phyloP scores from a whole-genome alignment of 2,113 vertebrate species.

The Syngnathoides biaculeatus region DNA sequence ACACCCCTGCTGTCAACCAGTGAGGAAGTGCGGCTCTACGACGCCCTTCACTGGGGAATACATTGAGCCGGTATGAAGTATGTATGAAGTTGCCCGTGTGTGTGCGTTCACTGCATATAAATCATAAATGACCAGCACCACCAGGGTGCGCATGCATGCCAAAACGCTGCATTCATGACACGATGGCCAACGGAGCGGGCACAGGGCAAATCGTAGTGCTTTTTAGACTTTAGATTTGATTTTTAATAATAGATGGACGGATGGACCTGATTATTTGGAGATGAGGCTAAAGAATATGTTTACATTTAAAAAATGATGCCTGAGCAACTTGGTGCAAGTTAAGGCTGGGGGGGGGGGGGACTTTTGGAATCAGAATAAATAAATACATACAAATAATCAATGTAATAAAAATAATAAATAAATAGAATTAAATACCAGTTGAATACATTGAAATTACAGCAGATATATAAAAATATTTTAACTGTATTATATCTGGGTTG shows the following conservation, averaged over 20 bases:
- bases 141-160: slow-evolving; percentile 38
- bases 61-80: slow-evolving; percentile 25
- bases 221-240: not conserved
- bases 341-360: not conserved
- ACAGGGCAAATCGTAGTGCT: slow-evolving; percentile 15
- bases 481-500: too few relatives aligned
- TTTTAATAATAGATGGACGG: not conserved
- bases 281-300: slow-evolving; percentile 39
- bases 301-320: slow-evolving; percentile 4
- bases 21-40: slow-evolving; percentile 42
- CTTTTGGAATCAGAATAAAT: too few relatives aligned
- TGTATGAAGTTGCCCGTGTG: slow-evolving; percentile 29
- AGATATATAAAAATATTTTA: too few relatives aligned
- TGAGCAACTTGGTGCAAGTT: too few relatives aligned
- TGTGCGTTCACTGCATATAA: slow-evolving; percentile 45
- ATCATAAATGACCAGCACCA: slow-evolving; percentile 57
- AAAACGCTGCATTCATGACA: slow-evolving; percentile 42
- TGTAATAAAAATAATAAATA: too few relatives aligned
- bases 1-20: slow-evolving; percentile 49
- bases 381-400: too few relatives aligned
- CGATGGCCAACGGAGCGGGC: slow-evolving; percentile 19
- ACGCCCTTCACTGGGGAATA: slow-evolving; percentile 45
- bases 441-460: too few relatives aligned
- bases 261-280: slow-evolving; percentile 19
- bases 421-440: too few relatives aligned